Evolutionary conservation across 1,140 invertebrate genomes (phyloP).

Genomic region (Conus ventricosus): DNA sequence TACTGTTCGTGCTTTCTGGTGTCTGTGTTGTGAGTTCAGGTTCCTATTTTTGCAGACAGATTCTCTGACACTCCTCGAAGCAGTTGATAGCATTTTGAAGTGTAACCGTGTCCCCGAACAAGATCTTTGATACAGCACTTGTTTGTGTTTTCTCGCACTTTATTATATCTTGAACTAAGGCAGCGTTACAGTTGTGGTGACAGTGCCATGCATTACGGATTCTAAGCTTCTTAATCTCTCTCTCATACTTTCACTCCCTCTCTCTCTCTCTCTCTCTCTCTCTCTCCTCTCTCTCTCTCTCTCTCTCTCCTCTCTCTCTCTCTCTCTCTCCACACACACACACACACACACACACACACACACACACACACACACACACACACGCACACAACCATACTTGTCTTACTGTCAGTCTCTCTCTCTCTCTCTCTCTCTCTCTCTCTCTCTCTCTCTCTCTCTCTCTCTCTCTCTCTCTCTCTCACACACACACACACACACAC

Average conservation of each 20-base stretch:
- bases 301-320: too few species aligned
- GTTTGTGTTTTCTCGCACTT: slow-evolving; percentile 1
- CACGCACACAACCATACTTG: too few species aligned
- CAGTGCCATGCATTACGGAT: neutral
- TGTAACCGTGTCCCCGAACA: neutral
- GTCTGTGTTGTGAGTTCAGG: slow-evolving; percentile 8
- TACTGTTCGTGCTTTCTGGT: neutral
- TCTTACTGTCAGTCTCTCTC: too few species aligned
- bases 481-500: too few species aligned
- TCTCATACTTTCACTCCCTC: neutral
- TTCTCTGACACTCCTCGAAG: neutral
- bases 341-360: too few species aligned
- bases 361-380: too few species aligned
- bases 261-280: neutral
- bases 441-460: too few species aligned
- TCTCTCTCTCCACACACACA: too few species aligned
- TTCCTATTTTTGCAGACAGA: slow-evolving; percentile 23
- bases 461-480: too few species aligned
- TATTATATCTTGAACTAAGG: neutral
- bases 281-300: neutral
- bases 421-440: too few species aligned
- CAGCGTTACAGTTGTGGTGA: slow-evolving; percentile 1
- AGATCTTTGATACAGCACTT: slow-evolving; percentile 2
- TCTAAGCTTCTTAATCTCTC: neutral
- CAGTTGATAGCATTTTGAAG: neutral